Base-by-base conservation (phyloP, 2,113 vertebrate species). In the Pseudorasbora parva region DNA sequence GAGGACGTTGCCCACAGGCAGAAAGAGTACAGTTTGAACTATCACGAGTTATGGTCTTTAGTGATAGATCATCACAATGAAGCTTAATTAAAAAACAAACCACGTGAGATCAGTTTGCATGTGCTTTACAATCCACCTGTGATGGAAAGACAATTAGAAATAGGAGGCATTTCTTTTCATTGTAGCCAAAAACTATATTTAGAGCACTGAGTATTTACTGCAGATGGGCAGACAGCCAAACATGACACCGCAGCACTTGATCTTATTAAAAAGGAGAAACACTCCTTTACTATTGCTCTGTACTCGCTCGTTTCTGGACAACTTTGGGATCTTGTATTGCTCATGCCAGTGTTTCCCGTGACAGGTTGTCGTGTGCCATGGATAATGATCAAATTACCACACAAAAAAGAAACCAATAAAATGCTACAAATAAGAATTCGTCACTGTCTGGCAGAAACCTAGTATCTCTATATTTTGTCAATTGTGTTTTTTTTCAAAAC, bases 261-360 rank as follows among this genome's bases (percentile, higher is more conserved):
- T n/a, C 37, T 71, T 71, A 43, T 71, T 71, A 71, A 71, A 66
- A 23, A 8, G 37, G 37, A 71, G 23, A 71, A 43, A 71, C 21
- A 43, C 21, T 7, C 37, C 12, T 41, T 69, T 69, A 43, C 10
- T n/a, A 43, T 3, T 71, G 57, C 57, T 59, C 6, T 71, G 37
- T 5, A 41, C 41, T 14, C 6, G 21, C 33, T n/a, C 3, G 0
- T 21, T 37, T 43, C 21, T 71, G 37, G 33, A 4, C 37, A 43
- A 21, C 68, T 21, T 66, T 66, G 17, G 64, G 37, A 37, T 4
- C 30, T 66, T 21, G 30, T 37, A 10, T 66, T 66, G 19, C 30
- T 37, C 37, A 37, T 66, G 30, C 3, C 33, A 37, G 33, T 37
- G 33, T 37, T 37, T 37, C 33, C 33, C 33, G 30, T 30, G 30